phyloP scores from a whole-genome alignment of 2,888 invertebrate genomes.

The Cantharis rustica region DNA sequence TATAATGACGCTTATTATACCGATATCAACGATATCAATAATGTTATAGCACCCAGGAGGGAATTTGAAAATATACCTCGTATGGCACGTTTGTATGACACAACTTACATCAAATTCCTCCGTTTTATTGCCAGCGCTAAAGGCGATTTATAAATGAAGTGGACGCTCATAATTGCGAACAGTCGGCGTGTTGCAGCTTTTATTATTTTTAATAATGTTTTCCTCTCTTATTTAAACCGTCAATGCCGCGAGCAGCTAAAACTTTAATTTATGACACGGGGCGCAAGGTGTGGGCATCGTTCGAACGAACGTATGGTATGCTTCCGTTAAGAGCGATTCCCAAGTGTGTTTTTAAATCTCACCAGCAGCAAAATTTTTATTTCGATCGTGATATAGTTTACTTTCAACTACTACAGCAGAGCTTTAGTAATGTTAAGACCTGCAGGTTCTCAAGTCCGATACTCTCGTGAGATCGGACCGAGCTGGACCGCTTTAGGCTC shows the following conservation, averaged over 20 bases:
- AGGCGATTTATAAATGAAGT: neutral
- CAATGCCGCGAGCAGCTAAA: neutral
- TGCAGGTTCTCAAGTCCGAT: conserved; percentile 34
- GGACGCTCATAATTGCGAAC: neutral
- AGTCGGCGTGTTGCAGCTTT: neutral
- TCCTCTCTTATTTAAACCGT: neutral
- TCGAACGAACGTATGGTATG: neutral
- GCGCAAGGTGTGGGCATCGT: neutral
- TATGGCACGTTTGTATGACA: neutral
- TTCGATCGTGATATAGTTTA: conserved; percentile 5
- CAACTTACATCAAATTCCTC: conserved; percentile 1
- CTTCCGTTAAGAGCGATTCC: neutral
- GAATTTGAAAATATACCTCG: neutral
- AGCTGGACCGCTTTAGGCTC: conserved; percentile 33
- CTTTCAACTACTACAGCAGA: conserved; percentile 20
- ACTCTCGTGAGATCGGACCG: conserved; percentile 39
- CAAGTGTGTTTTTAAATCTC: neutral
- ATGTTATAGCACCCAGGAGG: neutral
- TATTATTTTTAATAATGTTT: neutral
- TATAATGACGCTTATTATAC: neutral
- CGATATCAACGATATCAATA: conserved; percentile 1
- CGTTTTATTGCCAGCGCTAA: neutral
- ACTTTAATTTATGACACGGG: neutral
- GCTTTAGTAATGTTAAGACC: conserved; percentile 26
- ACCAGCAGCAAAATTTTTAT: conserved; percentile 4